phyloP scores from a whole-genome alignment of 2,113 vertebrate genomes.

The Varanus komodoensis region DNA sequence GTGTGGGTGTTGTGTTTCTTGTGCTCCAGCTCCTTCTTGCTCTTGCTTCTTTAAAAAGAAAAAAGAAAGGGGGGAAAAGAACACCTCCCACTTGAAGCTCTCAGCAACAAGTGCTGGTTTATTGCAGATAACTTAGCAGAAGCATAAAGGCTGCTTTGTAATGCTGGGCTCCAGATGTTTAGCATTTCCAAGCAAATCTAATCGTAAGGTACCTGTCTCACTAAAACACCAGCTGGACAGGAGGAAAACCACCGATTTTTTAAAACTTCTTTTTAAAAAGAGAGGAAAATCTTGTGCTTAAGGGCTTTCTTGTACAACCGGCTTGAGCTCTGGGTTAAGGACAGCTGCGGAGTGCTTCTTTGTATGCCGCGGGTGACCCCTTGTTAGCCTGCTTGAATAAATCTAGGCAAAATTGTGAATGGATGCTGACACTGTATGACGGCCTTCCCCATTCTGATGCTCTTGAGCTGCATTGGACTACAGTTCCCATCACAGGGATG shows the following conservation, averaged over 20 bases:
- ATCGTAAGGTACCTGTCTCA: conserved; percentile 62
- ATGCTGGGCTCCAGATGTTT: conserved; percentile 75
- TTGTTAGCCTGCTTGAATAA: neutral
- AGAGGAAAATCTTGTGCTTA: neutral
- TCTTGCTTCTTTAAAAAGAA: neutral
- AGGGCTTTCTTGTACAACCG: neutral
- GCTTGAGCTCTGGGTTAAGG: fast-evolving
- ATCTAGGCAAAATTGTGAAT: neutral
- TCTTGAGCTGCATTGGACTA: too few relatives aligned
- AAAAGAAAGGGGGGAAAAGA: neutral
- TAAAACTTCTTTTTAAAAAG: neutral
- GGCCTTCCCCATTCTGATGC: too few relatives aligned
- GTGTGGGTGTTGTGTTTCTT: neutral
- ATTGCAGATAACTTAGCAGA: conserved; percentile 55
- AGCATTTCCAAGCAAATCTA: conserved; percentile 52
- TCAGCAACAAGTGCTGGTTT: conserved; percentile 49
- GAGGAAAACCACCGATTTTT: conserved; percentile 9
- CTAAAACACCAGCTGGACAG: conserved; percentile 48
- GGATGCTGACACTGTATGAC: neutral
- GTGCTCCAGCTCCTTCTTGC: fast-evolving
- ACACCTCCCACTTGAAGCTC: conserved; percentile 22
- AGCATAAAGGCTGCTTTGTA: conserved; percentile 75
- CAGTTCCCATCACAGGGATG: too few relatives aligned
- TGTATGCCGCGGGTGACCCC: neutral
- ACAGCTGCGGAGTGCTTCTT: neutral